phyloP scores from a whole-genome alignment of 1,140 invertebrate genomes.

The Lepidurus arcticus region DNA sequence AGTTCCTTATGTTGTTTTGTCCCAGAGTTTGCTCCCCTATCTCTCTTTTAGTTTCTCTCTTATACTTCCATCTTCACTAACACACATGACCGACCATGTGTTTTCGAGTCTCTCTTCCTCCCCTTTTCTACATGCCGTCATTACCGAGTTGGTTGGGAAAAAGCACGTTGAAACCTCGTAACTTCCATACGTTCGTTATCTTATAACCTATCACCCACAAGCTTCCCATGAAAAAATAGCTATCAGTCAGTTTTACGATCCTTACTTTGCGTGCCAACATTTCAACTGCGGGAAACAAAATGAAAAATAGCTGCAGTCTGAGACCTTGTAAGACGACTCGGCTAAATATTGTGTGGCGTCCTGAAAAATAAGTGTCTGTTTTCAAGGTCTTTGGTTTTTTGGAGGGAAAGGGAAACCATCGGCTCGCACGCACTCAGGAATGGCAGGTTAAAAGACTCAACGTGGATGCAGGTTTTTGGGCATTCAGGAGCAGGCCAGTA shows the following conservation, averaged over 20 bases:
- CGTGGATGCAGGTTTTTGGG: background rate
- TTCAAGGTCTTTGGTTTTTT: constrained; percentile 13
- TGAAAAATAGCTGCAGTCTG: too few species aligned
- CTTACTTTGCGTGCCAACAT: too few species aligned
- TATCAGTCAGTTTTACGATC: background rate
- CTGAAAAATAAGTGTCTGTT: background rate
- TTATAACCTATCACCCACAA: background rate
- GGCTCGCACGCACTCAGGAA: background rate
- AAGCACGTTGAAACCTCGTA: background rate
- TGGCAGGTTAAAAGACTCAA: background rate
- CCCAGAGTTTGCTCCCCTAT: too few species aligned
- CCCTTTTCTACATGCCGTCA: too few species aligned
- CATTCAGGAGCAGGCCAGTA: constrained; percentile 4
- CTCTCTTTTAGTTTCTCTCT: too few species aligned
- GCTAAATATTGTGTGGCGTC: background rate
- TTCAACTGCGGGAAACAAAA: too few species aligned
- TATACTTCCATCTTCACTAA: too few species aligned
- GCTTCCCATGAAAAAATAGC: background rate
- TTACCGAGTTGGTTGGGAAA: background rate
- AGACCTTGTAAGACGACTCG: too few species aligned
- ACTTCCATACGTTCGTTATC: background rate
- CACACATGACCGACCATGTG: too few species aligned
- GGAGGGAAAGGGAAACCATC: background rate
- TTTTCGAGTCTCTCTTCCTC: too few species aligned
- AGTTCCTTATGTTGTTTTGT: too few species aligned